Conservation (phyloP, 2,888 invertebrate genomes). For the Diarsia brunnea region DNA sequence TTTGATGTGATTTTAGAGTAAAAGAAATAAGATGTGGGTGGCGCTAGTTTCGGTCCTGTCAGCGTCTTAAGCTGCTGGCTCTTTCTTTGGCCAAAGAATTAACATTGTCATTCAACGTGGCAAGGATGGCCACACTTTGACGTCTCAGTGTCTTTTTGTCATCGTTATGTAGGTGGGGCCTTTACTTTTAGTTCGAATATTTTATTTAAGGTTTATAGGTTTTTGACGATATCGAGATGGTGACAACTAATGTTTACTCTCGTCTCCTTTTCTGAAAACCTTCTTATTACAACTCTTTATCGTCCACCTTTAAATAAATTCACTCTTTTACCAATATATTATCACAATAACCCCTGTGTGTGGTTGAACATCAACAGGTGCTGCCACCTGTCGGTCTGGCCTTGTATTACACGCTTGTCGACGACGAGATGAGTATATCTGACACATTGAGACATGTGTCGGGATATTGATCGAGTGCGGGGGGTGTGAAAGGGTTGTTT, state of each 20-base stretch:
- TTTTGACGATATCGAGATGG: too few relatives aligned
- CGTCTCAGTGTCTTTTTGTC: too few relatives aligned
- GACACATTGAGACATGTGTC: slow-evolving; percentile 43
- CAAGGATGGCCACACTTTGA: too few relatives aligned
- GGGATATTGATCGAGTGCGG: slow-evolving; percentile 50
- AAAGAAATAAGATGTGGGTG: too few relatives aligned
- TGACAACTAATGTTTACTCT: background rate
- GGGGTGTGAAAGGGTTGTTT: slow-evolving; percentile 15
- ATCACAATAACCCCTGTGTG: slow-evolving; percentile 33
- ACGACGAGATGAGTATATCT: slow-evolving; percentile 35
- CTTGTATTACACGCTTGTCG: slow-evolving; percentile 51
- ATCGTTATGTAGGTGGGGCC: too few relatives aligned
- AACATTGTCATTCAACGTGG: too few relatives aligned
- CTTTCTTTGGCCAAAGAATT: too few relatives aligned
- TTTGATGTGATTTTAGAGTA: too few relatives aligned
- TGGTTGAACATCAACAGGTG: slow-evolving; percentile 44
- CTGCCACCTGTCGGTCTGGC: slow-evolving; percentile 39
- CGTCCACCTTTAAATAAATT: background rate
- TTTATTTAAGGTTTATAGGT: too few relatives aligned
- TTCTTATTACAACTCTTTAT: background rate
- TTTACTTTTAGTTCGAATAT: too few relatives aligned
- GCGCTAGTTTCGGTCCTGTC: too few relatives aligned
- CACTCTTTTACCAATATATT: slow-evolving; percentile 6
- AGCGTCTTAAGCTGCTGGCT: too few relatives aligned
- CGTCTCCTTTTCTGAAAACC: background rate